These are phyloP conservation scores for Macrobrachium nipponense DNA, from an alignment of 1,140 invertebrate genomes.

Conservation along the genomic window DNA sequence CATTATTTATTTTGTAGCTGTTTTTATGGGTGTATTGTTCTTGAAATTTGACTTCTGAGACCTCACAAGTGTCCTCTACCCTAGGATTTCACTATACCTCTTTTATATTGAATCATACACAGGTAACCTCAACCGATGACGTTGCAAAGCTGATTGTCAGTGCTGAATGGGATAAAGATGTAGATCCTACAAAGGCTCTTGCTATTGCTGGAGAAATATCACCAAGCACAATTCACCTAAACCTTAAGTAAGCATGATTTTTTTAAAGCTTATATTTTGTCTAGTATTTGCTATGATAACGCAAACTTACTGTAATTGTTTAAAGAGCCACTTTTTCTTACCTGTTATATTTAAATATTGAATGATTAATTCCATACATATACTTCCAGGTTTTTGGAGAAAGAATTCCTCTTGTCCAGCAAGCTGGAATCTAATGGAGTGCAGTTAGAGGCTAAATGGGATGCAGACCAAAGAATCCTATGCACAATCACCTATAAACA, in stretches of 20 bases:
- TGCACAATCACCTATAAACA: conserved; percentile 33
- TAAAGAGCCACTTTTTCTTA: too few species aligned
- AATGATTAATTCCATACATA: not conserved
- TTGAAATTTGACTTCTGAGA: too few species aligned
- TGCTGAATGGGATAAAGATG: conserved; percentile 45
- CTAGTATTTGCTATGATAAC: too few species aligned
- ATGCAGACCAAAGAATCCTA: conserved; percentile 15
- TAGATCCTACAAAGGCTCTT: conserved; percentile 31
- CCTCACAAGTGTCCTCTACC: too few species aligned
- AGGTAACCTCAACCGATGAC: conserved; percentile 2
- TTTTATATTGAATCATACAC: not conserved
- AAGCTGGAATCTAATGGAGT: conserved; percentile 12
- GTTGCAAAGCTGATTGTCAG: conserved; percentile 22
- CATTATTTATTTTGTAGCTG: too few species aligned
- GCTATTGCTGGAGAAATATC: conserved; percentile 27
- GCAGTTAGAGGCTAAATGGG: conserved; percentile 32
- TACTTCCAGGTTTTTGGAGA: conserved; percentile 21
- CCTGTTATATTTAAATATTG: too few species aligned
- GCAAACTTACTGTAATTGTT: too few species aligned
- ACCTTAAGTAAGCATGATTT: conserved; percentile 19
- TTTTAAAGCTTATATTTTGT: not conserved
- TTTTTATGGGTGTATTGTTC: too few species aligned
- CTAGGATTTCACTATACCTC: not conserved
- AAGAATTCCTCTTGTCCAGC: not conserved
- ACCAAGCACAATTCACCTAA: not conserved